These are phyloP conservation scores for Noctua pronuba DNA, from an alignment of 2,888 invertebrate species.

Conservation along the genomic window DNA sequence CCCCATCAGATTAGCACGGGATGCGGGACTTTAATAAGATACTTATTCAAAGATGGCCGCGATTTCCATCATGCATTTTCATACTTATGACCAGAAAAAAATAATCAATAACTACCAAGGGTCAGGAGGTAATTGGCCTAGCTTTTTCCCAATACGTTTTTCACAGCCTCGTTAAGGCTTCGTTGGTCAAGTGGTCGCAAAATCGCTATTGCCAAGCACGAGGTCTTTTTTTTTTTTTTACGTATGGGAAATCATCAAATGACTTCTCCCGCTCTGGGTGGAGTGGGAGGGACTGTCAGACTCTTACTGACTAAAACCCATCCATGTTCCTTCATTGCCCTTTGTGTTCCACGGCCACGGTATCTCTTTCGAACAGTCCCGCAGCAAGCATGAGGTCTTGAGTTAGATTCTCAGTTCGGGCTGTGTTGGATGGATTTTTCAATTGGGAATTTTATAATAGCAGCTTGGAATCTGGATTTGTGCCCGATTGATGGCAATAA, in stretches of 20 bases:
- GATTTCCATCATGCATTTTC: not conserved
- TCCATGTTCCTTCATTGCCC: too few relatives aligned
- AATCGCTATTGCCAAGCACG: not conserved
- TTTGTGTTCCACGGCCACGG: too few relatives aligned
- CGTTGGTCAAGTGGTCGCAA: not conserved
- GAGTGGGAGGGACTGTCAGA: too few relatives aligned
- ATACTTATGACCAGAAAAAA: not conserved
- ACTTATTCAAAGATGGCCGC: not conserved
- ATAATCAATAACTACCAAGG: not conserved
- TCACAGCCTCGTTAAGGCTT: not conserved
- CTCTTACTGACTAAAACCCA: too few relatives aligned
- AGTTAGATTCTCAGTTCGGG: not conserved
- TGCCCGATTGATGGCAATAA: not conserved
- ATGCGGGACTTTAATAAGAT: slow-evolving; percentile 15
- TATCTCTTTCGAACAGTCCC: too few relatives aligned
- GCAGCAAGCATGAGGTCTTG: too few relatives aligned
- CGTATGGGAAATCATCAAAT: too few relatives aligned
- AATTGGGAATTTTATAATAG: too few relatives aligned
- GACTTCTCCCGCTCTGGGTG: too few relatives aligned
- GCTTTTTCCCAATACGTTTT: not conserved
- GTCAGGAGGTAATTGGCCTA: not conserved
- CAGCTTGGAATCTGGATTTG: not conserved
- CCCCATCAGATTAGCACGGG: slow-evolving; percentile 17
- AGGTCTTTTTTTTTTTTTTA: too few relatives aligned
- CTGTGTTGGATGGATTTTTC: not conserved